Evolutionary conservation across 2,113 vertebrate species (phyloP), one percentile per base, ranked within the genome.

Genomic region (Probosciger aterrimus): DNA sequence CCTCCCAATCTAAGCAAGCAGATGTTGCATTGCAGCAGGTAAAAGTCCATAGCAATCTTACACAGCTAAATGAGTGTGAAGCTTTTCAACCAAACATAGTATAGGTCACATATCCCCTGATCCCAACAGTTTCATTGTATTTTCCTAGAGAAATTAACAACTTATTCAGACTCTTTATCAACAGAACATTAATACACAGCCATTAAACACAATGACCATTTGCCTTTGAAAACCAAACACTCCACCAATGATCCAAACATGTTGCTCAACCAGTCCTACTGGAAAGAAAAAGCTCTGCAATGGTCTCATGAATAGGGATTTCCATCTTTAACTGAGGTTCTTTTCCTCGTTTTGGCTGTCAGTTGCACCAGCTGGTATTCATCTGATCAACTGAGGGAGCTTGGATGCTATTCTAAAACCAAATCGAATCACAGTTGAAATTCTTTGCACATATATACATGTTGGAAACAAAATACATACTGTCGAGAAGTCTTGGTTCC

Each of bases 291-390:
- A 44, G 20, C 86, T 77, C 82, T 39, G 37, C 52, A 77, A 69
- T 33, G 65, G 65, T 27, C 74, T 89, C 88, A 92, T 92, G 89
- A 95, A 95, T 85, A 95, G 86, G 89, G 91, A 95, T 91, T 97
- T 91, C 91, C 84, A 95, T 92, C 89, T 68, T 91, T 47, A 80
- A 57, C 86, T 23, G 53, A 94, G 68, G 82, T 90, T 92, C 73
- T 88, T 95, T 93, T 53, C 70, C 96, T 74, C 69, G 76, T 70
- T 94, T 96, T 87, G 94, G 86, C 95, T 96, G 94, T 76, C 89
- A 82, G 82, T 67, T 47, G 75, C 68, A 83, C 88, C 95, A 96
- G 93, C 95, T 94, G 95, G 89, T 82, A 87, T 69, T 93, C 90
- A 94, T 93, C 82, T 82, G 90, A 95, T 91, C 69, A 96, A 93